These are phyloP conservation scores for Polyommatus icarus DNA, from an alignment of 2,888 invertebrate species.

Conservation along the genomic window DNA sequence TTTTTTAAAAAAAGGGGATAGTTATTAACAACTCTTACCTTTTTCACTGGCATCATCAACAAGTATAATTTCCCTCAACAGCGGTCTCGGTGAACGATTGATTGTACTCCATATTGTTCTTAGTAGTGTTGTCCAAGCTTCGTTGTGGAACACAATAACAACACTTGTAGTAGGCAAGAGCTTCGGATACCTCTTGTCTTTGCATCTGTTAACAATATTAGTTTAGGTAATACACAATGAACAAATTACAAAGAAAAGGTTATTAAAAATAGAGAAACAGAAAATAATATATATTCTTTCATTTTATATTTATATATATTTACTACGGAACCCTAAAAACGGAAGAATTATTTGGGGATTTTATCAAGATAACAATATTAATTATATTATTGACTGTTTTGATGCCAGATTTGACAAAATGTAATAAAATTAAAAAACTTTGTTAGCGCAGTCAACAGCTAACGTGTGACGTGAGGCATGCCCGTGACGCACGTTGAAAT, in stretches of 20 bases:
- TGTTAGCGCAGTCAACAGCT: too few relatives aligned
- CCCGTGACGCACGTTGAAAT: too few relatives aligned
- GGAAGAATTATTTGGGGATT: not conserved
- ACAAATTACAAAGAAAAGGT: not conserved
- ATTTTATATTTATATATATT: not conserved
- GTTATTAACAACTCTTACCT: conserved; percentile 73
- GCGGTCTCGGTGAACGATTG: conserved; percentile 92
- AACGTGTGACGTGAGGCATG: too few relatives aligned
- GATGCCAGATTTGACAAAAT: too few relatives aligned
- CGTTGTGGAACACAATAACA: conserved; percentile 99
- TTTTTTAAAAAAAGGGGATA: too few relatives aligned
- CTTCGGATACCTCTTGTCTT: conserved; percentile 87
- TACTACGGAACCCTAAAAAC: too few relatives aligned
- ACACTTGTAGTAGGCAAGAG: conserved; percentile 96
- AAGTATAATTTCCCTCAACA: conserved; percentile 96
- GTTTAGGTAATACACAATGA: not conserved
- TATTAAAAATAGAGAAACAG: not conserved
- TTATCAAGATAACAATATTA: too few relatives aligned
- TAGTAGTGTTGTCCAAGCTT: conserved; percentile 98
- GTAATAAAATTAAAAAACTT: too few relatives aligned
- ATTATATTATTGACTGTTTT: too few relatives aligned
- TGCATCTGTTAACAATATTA: conserved; percentile 81
- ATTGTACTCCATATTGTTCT: conserved; percentile 98
- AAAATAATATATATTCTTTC: not conserved
- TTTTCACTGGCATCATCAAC: conserved; percentile 99